Conservation (phyloP, 2,113 vertebrate genomes). For the Entosphenus tridentatus region DNA sequence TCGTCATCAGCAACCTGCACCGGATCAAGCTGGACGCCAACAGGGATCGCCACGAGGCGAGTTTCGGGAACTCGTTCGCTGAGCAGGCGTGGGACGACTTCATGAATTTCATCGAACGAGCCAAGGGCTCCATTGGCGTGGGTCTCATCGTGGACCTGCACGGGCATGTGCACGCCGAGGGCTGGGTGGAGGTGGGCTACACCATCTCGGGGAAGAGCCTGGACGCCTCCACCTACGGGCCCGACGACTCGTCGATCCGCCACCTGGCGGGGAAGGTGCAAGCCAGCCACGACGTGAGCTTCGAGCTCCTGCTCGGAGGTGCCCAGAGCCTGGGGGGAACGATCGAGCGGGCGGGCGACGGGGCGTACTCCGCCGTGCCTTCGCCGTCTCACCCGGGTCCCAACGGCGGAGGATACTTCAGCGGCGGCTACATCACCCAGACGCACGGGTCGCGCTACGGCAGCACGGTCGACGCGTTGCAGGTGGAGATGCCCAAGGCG, state of each 20-base stretch:
- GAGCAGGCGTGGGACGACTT: slow-evolving; percentile 20
- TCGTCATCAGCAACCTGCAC: slow-evolving; percentile 19
- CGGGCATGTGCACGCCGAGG: slow-evolving; percentile 18
- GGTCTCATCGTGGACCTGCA: slow-evolving; percentile 20
- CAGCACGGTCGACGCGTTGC: slow-evolving; percentile 17
- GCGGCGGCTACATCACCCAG: slow-evolving; percentile 17
- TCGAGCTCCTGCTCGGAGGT: slow-evolving; percentile 14
- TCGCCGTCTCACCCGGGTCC: slow-evolving; percentile 19
- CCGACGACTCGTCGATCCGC: slow-evolving; percentile 10
- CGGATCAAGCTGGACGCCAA: slow-evolving; percentile 21
- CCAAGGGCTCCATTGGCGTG: slow-evolving; percentile 13
- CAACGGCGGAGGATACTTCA: slow-evolving; percentile 18
- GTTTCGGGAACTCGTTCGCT: slow-evolving; percentile 16
- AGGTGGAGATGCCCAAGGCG: slow-evolving; percentile 19
- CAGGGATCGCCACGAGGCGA: slow-evolving; percentile 16
- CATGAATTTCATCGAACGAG: slow-evolving; percentile 17
- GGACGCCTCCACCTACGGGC: slow-evolving; percentile 12
- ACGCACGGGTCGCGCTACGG: slow-evolving; percentile 15
- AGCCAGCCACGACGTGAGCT: slow-evolving; percentile 10
- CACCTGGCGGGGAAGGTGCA: slow-evolving; percentile 15
- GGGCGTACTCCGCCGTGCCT: slow-evolving; percentile 16
- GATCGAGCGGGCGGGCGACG: slow-evolving; percentile 15
- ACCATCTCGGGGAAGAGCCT: slow-evolving; percentile 17
- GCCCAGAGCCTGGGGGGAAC: slow-evolving; percentile 17
- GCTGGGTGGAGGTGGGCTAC: slow-evolving; percentile 21